phyloP scores from a whole-genome alignment of 2,113 vertebrate species.

The Eurystomus gularis region DNA sequence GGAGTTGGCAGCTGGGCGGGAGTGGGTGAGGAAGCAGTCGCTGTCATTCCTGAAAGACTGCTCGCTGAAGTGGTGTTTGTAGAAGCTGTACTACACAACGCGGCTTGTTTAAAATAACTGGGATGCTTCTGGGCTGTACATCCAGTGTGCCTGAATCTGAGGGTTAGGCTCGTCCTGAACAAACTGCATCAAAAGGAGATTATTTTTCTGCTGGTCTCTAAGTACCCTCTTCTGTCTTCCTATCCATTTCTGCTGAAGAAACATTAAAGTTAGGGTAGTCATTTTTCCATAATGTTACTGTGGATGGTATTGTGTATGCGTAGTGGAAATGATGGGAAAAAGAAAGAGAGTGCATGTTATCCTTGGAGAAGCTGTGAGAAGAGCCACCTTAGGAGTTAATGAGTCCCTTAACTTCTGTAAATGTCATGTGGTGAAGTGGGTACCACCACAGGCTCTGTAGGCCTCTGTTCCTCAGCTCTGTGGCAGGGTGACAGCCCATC shows the following conservation, averaged over 20 bases:
- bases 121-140: neutral
- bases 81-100: neutral
- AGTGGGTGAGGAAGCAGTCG: neutral
- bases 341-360: neutral
- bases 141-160: neutral
- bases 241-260: neutral
- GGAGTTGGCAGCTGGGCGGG: neutral
- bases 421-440: neutral
- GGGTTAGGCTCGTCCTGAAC: neutral
- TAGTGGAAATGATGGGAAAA: neutral
- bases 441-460: neutral
- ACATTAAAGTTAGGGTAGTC: neutral
- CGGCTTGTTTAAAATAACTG: neutral
- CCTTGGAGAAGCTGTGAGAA: neutral
- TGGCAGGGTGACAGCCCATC: neutral
- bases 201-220: neutral
- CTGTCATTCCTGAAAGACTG: neutral
- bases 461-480: neutral
- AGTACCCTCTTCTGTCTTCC: neutral
- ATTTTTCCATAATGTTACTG: neutral
- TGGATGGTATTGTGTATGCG: neutral
- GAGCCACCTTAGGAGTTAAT: neutral
- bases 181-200: neutral
- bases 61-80: neutral
- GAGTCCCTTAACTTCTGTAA: neutral